Evolutionary conservation across 2,888 invertebrate genomes (phyloP).

Genomic region (Aleiodes testaceus): DNA sequence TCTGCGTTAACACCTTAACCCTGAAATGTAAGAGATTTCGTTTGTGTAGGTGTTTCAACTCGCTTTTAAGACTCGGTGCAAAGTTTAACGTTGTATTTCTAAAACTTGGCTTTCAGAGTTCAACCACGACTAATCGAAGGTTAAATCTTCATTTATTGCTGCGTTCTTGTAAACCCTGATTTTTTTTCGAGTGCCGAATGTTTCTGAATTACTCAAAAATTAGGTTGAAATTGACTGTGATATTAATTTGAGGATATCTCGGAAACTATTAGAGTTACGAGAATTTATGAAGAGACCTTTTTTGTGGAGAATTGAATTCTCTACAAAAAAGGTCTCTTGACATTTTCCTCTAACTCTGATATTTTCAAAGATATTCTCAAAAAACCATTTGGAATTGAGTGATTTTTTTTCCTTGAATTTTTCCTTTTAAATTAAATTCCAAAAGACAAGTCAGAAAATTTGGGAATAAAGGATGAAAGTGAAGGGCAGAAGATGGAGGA

Average conservation of each 20-base stretch:
- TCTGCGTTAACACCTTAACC: conserved; percentile 56
- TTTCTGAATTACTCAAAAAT: too few relatives aligned
- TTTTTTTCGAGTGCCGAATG: too few relatives aligned
- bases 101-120: conserved; percentile 54
- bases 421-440: not conserved
- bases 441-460: conserved; percentile 4
- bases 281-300: too few relatives aligned
- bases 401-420: too few relatives aligned
- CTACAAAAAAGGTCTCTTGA: too few relatives aligned
- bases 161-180: not conserved
- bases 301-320: too few relatives aligned
- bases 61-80: conserved; percentile 52
- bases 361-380: too few relatives aligned
- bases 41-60: not conserved
- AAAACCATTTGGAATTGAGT: too few relatives aligned
- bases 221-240: too few relatives aligned
- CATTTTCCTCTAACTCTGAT: too few relatives aligned
- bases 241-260: too few relatives aligned
- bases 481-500: not conserved
- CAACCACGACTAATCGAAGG: conserved; percentile 46
- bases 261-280: too few relatives aligned
- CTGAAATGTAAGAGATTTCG: conserved; percentile 50
- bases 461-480: not conserved
- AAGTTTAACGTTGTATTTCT: conserved; percentile 47
- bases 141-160: conserved; percentile 12